Percentiles rank a stretch among this genome's conserved stretches.
Conservation (phyloP, 92 coral and sea anemone species). For the Plumapathes pennacea region DNA sequence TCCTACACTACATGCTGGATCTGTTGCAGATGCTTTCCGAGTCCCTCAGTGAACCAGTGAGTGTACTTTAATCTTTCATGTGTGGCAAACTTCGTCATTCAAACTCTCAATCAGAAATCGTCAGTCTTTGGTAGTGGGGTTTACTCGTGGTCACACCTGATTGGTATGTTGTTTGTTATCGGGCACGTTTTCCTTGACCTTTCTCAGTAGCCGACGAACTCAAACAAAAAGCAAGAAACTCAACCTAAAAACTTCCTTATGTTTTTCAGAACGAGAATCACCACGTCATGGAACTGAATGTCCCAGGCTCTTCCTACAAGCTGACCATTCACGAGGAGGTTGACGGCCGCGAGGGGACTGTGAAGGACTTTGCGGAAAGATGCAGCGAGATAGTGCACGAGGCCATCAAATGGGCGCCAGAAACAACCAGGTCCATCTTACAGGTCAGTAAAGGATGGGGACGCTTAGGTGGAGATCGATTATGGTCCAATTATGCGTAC, state of each 20-base stretch:
- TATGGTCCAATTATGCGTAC: too few species aligned
- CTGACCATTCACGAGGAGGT: conserved; percentile 87
- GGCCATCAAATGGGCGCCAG: conserved; percentile 99
- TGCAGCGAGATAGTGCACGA: conserved; percentile 94
- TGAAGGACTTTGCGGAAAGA: conserved; percentile 90
- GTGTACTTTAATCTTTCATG: conserved; percentile 4
- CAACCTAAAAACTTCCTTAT: too few species aligned
- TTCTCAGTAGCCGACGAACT: too few species aligned
- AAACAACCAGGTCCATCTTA: conserved; percentile 82
- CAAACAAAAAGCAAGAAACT: too few species aligned
- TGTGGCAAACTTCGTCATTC: too few species aligned
- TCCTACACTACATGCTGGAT: conserved; percentile 91
- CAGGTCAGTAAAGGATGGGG: conserved; percentile 56
- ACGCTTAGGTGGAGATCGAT: too few species aligned
- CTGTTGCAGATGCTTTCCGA: conserved; percentile 85
- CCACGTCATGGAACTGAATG: conserved; percentile 71
- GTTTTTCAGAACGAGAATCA: conserved; percentile 94
- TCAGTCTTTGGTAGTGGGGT: too few species aligned
- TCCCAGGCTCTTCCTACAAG: conserved; percentile 74
- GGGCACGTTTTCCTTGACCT: not conserved
- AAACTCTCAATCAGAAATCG: too few species aligned
- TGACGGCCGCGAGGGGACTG: conserved; percentile 96
- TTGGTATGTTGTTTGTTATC: not conserved
- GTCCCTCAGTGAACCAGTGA: conserved; percentile 83
- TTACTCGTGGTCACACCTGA: too few species aligned